phyloP scores from a whole-genome alignment of 2,888 invertebrate genomes.

The Trichacis sp. region DNA sequence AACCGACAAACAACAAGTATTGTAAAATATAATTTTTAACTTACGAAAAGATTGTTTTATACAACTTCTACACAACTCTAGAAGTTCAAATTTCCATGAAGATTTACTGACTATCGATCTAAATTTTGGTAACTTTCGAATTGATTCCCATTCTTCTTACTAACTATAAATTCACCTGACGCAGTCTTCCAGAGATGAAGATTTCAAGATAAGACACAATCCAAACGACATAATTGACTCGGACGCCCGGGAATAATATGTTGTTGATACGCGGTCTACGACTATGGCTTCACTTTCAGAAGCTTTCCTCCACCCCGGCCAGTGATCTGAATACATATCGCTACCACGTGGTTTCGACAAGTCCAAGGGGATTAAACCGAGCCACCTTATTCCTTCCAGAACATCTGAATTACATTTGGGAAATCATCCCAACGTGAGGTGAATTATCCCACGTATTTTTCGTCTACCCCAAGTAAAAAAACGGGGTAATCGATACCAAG shows the following conservation, averaged over 20 bases:
- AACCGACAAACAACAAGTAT: too few species aligned
- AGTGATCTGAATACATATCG: conserved; percentile 39
- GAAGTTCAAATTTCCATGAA: too few species aligned
- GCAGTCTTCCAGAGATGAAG: too few species aligned
- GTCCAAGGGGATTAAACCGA: neutral
- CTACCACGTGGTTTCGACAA: conserved; percentile 16
- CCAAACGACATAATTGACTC: conserved; percentile 23
- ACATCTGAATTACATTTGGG: neutral
- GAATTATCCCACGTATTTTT: too few species aligned
- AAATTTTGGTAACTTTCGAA: too few species aligned
- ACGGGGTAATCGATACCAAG: neutral
- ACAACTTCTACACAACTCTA: too few species aligned
- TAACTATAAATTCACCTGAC: too few species aligned
- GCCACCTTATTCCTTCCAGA: neutral
- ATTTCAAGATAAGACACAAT: neutral
- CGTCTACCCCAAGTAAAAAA: neutral
- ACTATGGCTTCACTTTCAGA: conserved; percentile 33
- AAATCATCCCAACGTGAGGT: neutral
- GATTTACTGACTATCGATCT: too few species aligned
- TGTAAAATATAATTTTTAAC: too few species aligned
- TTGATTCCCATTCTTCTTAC: too few species aligned
- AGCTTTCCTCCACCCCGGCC: conserved; percentile 34
- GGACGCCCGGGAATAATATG: conserved; percentile 31
- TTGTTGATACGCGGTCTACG: conserved; percentile 27
- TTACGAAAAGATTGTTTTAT: too few species aligned